A percentile compares a stretch with the other conserved stretches of the same genome.
phyloP scores from a whole-genome alignment of 2,888 invertebrate genomes.

The Cataglyphis rosenhaueri region DNA sequence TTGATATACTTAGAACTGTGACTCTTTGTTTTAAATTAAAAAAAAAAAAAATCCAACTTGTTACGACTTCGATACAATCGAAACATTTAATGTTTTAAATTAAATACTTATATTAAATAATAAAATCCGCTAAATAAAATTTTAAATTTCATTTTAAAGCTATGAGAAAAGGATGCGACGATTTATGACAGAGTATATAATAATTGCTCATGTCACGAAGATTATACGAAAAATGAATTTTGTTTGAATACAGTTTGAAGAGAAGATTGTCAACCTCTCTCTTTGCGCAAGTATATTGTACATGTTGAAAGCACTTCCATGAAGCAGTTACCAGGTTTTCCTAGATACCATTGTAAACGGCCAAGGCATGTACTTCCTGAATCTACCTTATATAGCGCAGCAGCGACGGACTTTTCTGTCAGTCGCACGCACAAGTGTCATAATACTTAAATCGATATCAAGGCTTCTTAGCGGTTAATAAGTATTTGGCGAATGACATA shows the following conservation, averaged over 20 bases:
- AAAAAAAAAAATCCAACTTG: not conserved
- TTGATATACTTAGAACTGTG: not conserved
- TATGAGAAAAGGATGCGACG: not conserved
- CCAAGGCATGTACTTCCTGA: conserved; percentile 9
- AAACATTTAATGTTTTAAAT: not conserved
- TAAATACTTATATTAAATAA: not conserved
- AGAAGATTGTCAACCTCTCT: not conserved
- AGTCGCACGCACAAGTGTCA: conserved; percentile 12
- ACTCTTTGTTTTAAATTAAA: not conserved
- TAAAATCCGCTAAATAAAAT: not conserved
- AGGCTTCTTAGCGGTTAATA: conserved; percentile 27
- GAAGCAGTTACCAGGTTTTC: conserved; percentile 36
- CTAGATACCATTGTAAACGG: conserved; percentile 35
- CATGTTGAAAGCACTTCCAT: not conserved
- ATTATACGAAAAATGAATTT: conserved; percentile 8
- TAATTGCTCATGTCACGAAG: not conserved
- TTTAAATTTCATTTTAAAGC: not conserved
- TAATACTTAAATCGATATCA: conserved; percentile 32
- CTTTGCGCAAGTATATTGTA: not conserved
- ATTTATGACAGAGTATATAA: not conserved
- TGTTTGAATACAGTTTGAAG: not conserved
- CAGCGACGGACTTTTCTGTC: not conserved
- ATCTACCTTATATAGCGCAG: conserved; percentile 25
- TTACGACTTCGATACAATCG: not conserved
- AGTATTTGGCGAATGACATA: conserved; percentile 32